phyloP scores from a whole-genome alignment of 2,113 vertebrate species.

The Craseonycteris thonglongyai region DNA sequence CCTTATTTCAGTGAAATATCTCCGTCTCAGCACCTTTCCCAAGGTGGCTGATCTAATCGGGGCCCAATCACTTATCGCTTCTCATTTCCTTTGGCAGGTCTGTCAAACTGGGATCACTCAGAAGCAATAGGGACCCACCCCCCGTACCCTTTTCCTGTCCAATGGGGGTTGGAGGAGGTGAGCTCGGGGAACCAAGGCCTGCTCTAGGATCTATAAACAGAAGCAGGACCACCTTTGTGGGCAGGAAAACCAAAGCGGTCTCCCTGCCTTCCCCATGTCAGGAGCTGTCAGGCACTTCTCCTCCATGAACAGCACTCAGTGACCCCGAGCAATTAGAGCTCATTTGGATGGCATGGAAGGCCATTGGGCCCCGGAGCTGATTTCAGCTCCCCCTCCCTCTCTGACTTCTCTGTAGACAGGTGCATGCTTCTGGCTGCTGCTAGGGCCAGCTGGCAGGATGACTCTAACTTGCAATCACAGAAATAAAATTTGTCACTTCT shows the following conservation, averaged over 20 bases:
- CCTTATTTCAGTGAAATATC: constrained; percentile 83
- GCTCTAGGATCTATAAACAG: background rate
- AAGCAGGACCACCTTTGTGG: background rate
- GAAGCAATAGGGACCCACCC: constrained; percentile 48
- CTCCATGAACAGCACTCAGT: rapidly evolving
- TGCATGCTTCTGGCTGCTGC: constrained; percentile 26
- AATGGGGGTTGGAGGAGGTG: background rate
- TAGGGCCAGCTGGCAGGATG: constrained; percentile 45
- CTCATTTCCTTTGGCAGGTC: constrained; percentile 78
- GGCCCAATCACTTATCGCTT: constrained; percentile 77
- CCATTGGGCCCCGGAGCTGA: background rate
- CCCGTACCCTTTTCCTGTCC: constrained; percentile 3
- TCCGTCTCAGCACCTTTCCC: constrained; percentile 83
- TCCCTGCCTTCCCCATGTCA: no score
- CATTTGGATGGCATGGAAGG: constrained; percentile 22
- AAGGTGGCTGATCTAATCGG: constrained; percentile 83
- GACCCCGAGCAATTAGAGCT: constrained; percentile 28
- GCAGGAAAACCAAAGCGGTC: background rate
- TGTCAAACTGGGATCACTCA: constrained; percentile 76
- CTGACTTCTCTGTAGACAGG: constrained; percentile 29
- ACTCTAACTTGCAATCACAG: constrained; percentile 51
- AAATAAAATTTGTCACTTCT: constrained; percentile 64
- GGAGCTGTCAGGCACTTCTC: background rate
- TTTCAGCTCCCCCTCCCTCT: background rate
- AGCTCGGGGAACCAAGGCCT: background rate